Base-by-base conservation (phyloP, 2,113 vertebrate genomes). In the Alligator sinensis region DNA sequence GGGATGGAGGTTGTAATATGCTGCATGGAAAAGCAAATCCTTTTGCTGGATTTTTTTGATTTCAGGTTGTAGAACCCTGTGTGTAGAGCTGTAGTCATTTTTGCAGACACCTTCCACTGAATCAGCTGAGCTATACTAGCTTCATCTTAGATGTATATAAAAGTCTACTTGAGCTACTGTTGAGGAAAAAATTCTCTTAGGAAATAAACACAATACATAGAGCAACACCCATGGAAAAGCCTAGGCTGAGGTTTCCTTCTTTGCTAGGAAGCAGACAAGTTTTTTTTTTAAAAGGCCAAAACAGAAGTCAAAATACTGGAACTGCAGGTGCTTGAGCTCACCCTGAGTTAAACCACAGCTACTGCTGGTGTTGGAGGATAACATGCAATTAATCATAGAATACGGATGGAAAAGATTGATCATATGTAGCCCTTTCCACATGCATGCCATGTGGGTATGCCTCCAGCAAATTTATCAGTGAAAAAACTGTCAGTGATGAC, bases 111-210 rank as follows among this genome's bases (percentile, higher is more conserved):
- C 62, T n/a, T 4, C 58, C 76, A 17, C 28, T 21, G 22, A 47
- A 95, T 92, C 76, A 92, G 18, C 21, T 86, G 79, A 86, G 62
- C n/a, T 82, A 34, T 83, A 21, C 21, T 72, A 82, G n/a, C 80
- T 92, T 82, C 60, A 62, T 83, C 9, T 6, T 60, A 86, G 79
- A 88, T 10, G 11, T 38, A 90, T 55, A 75, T 59, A 24, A 63
- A 12, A 87, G 68, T 75, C 5, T 6, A 58, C 17, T 4, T 28
- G 14, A 81, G 88, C 34, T 83, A 79, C 63, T 28, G 24, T 9
- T 78, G 55, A 77, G 78, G 59, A 93, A 83, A 74, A 84, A 83
- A 28, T 82, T 13, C 2, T 79, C 6, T 28, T 79, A 24, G 0
- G 1, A 90, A 77, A 1, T 62, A 81, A 91, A 77, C 54, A 57